phyloP scores from a whole-genome alignment of 2,888 invertebrate genomes.

The Acrobasis consociella region DNA sequence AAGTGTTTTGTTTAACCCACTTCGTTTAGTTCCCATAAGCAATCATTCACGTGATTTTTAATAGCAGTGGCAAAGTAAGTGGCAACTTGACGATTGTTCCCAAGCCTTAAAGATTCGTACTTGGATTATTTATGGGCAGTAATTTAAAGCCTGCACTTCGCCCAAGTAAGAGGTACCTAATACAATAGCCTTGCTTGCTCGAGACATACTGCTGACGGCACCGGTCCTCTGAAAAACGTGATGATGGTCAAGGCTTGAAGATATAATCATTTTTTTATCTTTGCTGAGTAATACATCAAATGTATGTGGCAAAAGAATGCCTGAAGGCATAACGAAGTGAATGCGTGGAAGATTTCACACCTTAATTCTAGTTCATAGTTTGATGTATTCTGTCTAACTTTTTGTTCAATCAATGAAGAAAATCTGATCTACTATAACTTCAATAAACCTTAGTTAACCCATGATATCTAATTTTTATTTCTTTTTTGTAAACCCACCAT shows the following conservation, averaged over 20 bases:
- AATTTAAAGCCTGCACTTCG: slow-evolving; percentile 60
- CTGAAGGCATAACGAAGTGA: too few relatives aligned
- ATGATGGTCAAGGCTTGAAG: background rate
- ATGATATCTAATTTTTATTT: too few relatives aligned
- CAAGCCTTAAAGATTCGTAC: slow-evolving; percentile 56
- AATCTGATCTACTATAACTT: too few relatives aligned
- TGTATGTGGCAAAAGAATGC: too few relatives aligned
- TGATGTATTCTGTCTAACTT: too few relatives aligned
- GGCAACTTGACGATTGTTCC: slow-evolving; percentile 46
- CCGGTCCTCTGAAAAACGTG: background rate
- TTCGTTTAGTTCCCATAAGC: background rate
- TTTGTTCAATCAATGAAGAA: too few relatives aligned
- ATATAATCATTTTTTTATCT: too few relatives aligned
- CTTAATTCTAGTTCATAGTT: too few relatives aligned
- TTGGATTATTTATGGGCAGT: slow-evolving; percentile 65
- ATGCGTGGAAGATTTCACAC: too few relatives aligned
- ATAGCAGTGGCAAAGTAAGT: slow-evolving; percentile 33
- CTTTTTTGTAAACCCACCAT: too few relatives aligned
- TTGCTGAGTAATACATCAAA: too few relatives aligned
- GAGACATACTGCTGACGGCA: slow-evolving; percentile 47
- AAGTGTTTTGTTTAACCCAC: background rate
- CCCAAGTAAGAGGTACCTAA: slow-evolving; percentile 64
- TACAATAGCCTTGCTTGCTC: slow-evolving; percentile 61
- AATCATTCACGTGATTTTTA: slow-evolving; percentile 21
- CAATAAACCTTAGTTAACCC: too few relatives aligned